Conservation (phyloP, 2,113 vertebrate species). For the Hydropotes inermis region DNA sequence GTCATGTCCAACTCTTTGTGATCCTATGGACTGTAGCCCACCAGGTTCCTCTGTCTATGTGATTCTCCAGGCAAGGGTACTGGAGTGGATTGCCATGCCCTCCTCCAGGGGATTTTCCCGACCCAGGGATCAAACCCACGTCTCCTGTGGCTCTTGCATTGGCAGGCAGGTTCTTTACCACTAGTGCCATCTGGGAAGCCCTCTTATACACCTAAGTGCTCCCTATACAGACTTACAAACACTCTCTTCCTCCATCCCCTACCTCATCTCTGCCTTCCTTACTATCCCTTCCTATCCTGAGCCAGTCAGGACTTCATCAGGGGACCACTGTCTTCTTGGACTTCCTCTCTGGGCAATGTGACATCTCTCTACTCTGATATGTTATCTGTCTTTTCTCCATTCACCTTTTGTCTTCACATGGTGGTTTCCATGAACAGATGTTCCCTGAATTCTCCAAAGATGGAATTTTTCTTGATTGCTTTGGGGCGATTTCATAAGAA, state of each 20-base stretch:
- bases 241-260: background rate
- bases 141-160: background rate
- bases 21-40: background rate
- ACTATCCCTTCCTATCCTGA: background rate
- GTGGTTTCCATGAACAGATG: background rate
- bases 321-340: background rate
- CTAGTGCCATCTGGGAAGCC: background rate
- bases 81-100: background rate
- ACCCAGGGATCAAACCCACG: fast-evolving
- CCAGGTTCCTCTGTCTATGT: background rate
- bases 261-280: background rate
- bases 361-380: background rate
- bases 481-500: background rate
- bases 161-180: background rate
- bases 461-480: background rate
- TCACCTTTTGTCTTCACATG: background rate
- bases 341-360: background rate
- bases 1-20: background rate
- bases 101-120: background rate
- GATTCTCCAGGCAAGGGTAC: background rate
- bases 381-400: background rate
- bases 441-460: background rate
- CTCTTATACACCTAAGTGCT: background rate
- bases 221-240: background rate
- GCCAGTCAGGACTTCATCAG: background rate